Base-by-base conservation (phyloP, 2,888 invertebrate species). In the Heliconius charithonia region DNA sequence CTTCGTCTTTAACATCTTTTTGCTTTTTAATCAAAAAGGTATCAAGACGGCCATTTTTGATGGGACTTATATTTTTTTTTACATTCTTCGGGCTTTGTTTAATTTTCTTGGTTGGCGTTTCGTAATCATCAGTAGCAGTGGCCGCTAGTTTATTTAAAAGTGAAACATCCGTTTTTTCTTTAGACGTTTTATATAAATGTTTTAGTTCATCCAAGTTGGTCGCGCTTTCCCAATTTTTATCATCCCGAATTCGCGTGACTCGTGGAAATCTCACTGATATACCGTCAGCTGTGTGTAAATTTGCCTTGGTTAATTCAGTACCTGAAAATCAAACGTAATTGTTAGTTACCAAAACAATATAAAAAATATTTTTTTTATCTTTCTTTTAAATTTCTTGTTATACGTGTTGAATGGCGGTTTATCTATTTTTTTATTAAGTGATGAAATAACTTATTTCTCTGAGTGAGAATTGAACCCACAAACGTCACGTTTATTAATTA, bases 211-310 rank as follows among this genome's bases (percentile, higher is more conserved):
- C 92, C 75, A 99, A 92, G 86, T 96, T 97, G 0, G 98, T 99
- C 0, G 99, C 98, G 0, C 97, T 96, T 84, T 97, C 91, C 96
- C 98, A 98, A 80, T 96, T 94, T 91, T 99, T 99, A 89, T 99
- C 99, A 76, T 96, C 93, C 77, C 99, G 95, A 81, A 98, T 96
- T 83, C 96, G 96, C 0, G 97, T 97, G 0, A 99, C 98, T 83
- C 99, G 96, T 0, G 99, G 99, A 93, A 99, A 99, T 76, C 99
- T 95, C 70, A 99, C 98, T 4, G 99, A 99, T 85, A 99, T 98
- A 3, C 99, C 98, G 85, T 97, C 97, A 0, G 99, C 99, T 2
- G 99, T 99, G 88, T 99, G 99, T 10, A 97, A 96, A 78, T 97
- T 97, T 4, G 97, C 97, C 89, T 97, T 96, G 3, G 97, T 97